phyloP scores from a whole-genome alignment of 1,140 invertebrate species.

The Cheumatopsyche charites region DNA sequence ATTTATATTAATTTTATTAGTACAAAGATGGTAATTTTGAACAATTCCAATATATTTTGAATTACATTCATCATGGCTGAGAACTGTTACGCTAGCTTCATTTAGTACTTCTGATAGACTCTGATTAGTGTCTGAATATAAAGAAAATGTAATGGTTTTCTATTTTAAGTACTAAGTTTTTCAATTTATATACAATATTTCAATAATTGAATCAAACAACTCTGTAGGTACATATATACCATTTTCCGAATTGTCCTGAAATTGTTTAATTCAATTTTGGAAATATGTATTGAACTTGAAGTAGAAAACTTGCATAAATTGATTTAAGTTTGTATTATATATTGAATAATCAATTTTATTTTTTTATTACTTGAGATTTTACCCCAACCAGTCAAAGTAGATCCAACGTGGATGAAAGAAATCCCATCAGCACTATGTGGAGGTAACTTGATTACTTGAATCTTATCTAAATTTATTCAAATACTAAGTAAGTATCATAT shows the following conservation, averaged over 20 bases:
- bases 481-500: not conserved
- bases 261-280: too few species aligned
- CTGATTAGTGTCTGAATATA: constrained; percentile 1
- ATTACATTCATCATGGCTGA: constrained; percentile 51
- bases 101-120: constrained; percentile 44
- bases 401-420: constrained; percentile 54
- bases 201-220: too few species aligned
- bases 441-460: constrained; percentile 58
- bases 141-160: too few species aligned
- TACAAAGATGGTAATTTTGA: constrained; percentile 59
- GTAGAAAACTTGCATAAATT: too few species aligned
- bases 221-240: not conserved
- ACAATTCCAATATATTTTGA: constrained; percentile 52
- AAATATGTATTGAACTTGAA: too few species aligned
- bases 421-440: constrained; percentile 52
- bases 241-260: not conserved
- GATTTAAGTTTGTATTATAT: too few species aligned
- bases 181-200: too few species aligned
- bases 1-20: constrained; percentile 54
- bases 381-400: constrained; percentile 61
- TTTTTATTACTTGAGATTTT: constrained; percentile 54
- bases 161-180: too few species aligned
- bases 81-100: constrained; percentile 48
- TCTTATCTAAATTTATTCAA: constrained; percentile 55
- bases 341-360: too few species aligned